Evolutionary conservation across 2,113 vertebrate species (phyloP), one percentile per base, ranked within the genome.

Genomic region (Ctenomys sociabilis): DNA sequence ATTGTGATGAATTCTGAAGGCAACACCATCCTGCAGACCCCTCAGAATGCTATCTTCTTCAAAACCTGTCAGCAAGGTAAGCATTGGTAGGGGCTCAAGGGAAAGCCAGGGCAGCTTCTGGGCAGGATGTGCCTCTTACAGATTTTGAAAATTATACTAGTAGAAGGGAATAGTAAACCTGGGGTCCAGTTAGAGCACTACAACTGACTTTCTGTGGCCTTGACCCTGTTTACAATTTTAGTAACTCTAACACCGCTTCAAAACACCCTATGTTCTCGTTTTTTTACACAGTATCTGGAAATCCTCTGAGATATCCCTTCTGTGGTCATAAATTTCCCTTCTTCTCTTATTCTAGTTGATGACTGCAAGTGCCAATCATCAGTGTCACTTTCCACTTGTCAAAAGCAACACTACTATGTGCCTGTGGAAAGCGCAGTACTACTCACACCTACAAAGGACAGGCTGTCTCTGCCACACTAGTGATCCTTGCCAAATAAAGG

Each of bases 11-110:
- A 99, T 95, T 98, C 98, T 73, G 99, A 99, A 97, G 99, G 99
- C 96, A 99, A 98, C 95, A 97, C 99, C 89, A 98, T 99, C 95
- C 99, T 99, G 73, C 98, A 99, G 96, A 99, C 99, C 0, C 99
- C 99, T 61, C 99, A 99, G 80, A 99, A 99, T 0, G 99, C 99
- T 87, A 99, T 99, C 97, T 99, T 99, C 98, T 99, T 99, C 97
- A 99, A 99, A 97, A 99, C 99, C 77, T 99, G 99, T 91, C 99
- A 99, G 92, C 99, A 99, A 99, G 99, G 99, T 99, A 98, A 98
- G 37, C 85, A 52, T 5, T 43, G 52, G 66, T 5, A 43, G 85
- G 32, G 35, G 89, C 19, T 3, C 40, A 26, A 85, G 16, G 35
- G 45, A 90, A 80, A 45, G 43, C 32, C 84, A 30, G 0, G 52